phyloP scores from a whole-genome alignment of 1,140 invertebrate species.

The Drosophila teissieri region DNA sequence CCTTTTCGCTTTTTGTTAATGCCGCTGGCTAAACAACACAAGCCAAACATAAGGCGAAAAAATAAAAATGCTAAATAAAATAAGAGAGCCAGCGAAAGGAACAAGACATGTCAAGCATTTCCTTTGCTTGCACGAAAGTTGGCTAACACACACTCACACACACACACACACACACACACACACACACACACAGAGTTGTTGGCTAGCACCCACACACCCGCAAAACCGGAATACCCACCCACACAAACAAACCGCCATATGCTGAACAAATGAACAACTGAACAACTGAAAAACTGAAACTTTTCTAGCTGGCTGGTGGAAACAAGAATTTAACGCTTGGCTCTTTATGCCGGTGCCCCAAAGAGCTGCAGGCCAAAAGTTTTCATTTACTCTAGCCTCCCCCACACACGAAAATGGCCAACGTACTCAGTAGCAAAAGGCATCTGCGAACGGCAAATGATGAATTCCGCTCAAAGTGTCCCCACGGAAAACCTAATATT shows the following conservation, averaged over 20 bases:
- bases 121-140: conserved; percentile 64
- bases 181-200: conserved; percentile 2
- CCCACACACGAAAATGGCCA: conserved; percentile 12
- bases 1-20: conserved; percentile 39
- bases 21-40: conserved; percentile 39
- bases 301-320: conserved; percentile 51
- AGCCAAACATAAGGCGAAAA: conserved; percentile 25
- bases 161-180: conserved; percentile 11
- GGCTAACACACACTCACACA: conserved; percentile 18
- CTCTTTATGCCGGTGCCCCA: conserved; percentile 61
- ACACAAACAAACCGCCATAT: conserved; percentile 49
- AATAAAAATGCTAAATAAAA: conserved; percentile 44
- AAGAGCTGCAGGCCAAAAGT: conserved; percentile 47
- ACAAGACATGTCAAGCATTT: conserved; percentile 77
- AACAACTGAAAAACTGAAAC: conserved; percentile 40
- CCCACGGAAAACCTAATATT: background rate
- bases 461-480: conserved; percentile 8
- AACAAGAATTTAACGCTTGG: conserved; percentile 59
- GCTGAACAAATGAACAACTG: conserved; percentile 20
- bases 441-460: conserved; percentile 13
- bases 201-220: conserved; percentile 12
- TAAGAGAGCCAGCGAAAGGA: conserved; percentile 57
- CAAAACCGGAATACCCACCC: conserved; percentile 26
- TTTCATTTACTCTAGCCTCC: conserved; percentile 37
- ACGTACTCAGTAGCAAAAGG: background rate